Percentiles rank a stretch among this genome's conserved stretches.
These are phyloP conservation scores for Brachionus paranguensis DNA, from an alignment of 1,140 invertebrate species.

Conservation along the genomic window DNA sequence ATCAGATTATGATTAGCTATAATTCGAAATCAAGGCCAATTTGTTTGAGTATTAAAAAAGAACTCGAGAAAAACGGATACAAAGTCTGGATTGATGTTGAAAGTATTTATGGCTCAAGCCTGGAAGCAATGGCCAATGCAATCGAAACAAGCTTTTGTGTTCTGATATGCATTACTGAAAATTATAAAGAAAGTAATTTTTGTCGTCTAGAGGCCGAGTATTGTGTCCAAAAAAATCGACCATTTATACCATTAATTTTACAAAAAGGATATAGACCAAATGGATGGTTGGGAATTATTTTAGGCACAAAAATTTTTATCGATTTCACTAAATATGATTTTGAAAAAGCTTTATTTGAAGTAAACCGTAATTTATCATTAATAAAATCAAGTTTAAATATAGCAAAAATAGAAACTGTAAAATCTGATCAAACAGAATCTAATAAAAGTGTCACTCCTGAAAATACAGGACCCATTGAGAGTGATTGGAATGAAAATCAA, in stretches of 20 bases:
- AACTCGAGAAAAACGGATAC: neutral
- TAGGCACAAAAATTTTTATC: slow-evolving; percentile 49
- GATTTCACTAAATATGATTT: slow-evolving; percentile 42
- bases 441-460: neutral
- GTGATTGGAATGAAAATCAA: neutral
- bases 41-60: neutral
- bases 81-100: slow-evolving; percentile 44
- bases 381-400: neutral
- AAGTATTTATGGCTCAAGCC: slow-evolving; percentile 44
- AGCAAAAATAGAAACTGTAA: neutral
- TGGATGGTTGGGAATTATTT: slow-evolving; percentile 51
- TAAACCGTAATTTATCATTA: neutral
- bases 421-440: neutral
- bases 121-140: slow-evolving; percentile 53
- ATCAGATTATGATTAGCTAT: slow-evolving; percentile 27
- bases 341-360: neutral
- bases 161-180: slow-evolving; percentile 50
- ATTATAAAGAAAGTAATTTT: slow-evolving; percentile 52
- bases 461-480: neutral
- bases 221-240: slow-evolving; percentile 45
- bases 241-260: slow-evolving; percentile 48
- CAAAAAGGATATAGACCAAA: slow-evolving; percentile 46
- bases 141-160: slow-evolving; percentile 51
- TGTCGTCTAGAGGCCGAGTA: slow-evolving; percentile 51
- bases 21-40: neutral